These are phyloP conservation scores for Mionectes olivaceus DNA, from an alignment of 2,797 vertebrate species.

Conservation along the genomic window DNA sequence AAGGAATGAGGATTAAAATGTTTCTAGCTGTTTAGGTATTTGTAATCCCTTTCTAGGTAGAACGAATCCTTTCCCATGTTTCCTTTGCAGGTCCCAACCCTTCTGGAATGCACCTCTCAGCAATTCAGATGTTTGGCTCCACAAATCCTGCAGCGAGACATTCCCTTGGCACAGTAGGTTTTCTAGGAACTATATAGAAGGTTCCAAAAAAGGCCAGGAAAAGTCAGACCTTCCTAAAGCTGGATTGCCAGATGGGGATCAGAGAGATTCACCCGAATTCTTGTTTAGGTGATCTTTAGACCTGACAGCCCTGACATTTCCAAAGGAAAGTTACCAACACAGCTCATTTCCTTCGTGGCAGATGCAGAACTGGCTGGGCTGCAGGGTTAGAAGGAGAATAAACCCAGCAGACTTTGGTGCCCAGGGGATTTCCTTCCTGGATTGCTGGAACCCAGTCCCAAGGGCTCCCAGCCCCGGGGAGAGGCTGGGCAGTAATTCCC, in stretches of 20 bases:
- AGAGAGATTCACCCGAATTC: neutral
- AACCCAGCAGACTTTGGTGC: neutral
- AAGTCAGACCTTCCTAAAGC: neutral
- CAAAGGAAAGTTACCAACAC: neutral
- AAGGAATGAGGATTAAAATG: neutral
- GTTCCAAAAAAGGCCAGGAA: neutral
- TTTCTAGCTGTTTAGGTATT: neutral
- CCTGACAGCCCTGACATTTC: neutral
- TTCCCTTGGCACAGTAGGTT: neutral
- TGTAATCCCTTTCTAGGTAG: neutral
- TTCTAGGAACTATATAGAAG: neutral
- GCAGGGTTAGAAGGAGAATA: neutral
- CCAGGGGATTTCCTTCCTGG: neutral
- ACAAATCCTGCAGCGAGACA: rapidly evolving
- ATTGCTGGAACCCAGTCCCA: neutral
- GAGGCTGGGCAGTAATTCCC: neutral
- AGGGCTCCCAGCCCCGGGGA: neutral
- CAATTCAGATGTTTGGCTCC: neutral
- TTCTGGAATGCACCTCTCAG: neutral
- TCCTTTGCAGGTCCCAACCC: neutral
- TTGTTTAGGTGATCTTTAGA: neutral
- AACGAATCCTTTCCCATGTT: neutral
- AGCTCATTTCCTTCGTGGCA: neutral
- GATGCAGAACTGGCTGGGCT: neutral
- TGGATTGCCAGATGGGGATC: neutral